phyloP scores from a whole-genome alignment of 1,140 invertebrate species.

The Ceratoteleas bidentatus region DNA sequence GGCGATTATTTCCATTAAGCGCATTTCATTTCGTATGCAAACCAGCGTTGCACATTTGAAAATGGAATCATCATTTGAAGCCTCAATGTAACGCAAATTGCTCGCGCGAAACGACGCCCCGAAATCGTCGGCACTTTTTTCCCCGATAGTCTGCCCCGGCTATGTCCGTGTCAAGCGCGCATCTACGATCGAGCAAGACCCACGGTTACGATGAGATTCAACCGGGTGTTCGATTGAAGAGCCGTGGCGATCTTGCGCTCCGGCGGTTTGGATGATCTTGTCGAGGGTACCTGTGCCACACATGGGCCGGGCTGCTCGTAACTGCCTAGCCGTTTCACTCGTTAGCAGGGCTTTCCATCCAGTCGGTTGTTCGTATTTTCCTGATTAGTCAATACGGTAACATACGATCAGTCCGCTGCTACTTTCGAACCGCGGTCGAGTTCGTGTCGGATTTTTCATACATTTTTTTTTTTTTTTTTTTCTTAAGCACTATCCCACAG shows the following conservation, averaged over 20 bases:
- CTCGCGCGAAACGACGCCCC: background rate
- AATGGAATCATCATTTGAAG: no score
- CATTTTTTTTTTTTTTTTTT: slow-evolving; percentile 22
- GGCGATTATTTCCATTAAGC: no score
- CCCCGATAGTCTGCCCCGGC: background rate
- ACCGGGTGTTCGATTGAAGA: slow-evolving; percentile 66
- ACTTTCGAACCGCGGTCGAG: slow-evolving; percentile 58
- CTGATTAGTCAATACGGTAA: slow-evolving; percentile 76
- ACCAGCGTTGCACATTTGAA: no score
- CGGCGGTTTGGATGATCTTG: slow-evolving; percentile 70
- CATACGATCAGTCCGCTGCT: slow-evolving; percentile 56
- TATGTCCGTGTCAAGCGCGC: slow-evolving; percentile 19
- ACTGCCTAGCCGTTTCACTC: slow-evolving; percentile 79
- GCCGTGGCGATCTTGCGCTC: slow-evolving; percentile 64
- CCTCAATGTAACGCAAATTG: background rate
- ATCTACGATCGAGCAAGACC: slow-evolving; percentile 61
- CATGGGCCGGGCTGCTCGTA: slow-evolving; percentile 79
- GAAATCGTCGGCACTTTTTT: no score
- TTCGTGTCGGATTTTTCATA: background rate
- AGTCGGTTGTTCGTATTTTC: slow-evolving; percentile 77
- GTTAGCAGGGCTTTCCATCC: slow-evolving; percentile 79
- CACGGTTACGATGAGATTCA: slow-evolving; percentile 70
- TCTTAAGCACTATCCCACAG: slow-evolving; percentile 1
- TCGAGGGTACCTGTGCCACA: slow-evolving; percentile 80
- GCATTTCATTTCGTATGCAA: no score